A percentile compares a stretch with the other conserved stretches of the same genome.
Evolutionary conservation across 2,888 invertebrate species (phyloP).

Genomic region (Cacoxenus indagator): DNA sequence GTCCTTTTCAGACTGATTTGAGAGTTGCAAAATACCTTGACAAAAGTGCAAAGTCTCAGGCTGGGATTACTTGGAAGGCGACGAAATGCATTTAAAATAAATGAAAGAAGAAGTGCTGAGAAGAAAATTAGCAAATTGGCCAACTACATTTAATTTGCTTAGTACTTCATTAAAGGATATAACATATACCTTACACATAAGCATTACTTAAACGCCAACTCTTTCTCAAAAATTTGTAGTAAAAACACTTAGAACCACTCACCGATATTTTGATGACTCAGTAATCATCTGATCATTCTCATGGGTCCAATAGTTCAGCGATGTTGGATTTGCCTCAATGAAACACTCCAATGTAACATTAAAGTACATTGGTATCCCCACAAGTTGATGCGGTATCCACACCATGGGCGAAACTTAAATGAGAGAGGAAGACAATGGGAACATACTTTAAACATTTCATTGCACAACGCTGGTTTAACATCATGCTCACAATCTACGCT

Average conservation of each 20-base stretch:
- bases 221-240: too few species aligned
- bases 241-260: slow-evolving; percentile 50
- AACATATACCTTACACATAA: too few species aligned
- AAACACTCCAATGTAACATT: slow-evolving; percentile 89
- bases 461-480: slow-evolving; percentile 4
- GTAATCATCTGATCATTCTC: slow-evolving; percentile 92
- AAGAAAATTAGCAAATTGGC: not conserved
- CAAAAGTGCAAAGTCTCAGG: too few species aligned
- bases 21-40: too few species aligned
- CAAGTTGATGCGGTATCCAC: slow-evolving; percentile 91
- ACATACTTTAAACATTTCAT: not conserved
- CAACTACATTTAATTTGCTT: too few species aligned
- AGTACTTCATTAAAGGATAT: too few species aligned
- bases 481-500: slow-evolving; percentile 91
- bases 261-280: slow-evolving; percentile 84
- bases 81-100: not conserved
- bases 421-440: slow-evolving; percentile 53
- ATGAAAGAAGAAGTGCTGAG: not conserved
- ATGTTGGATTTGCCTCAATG: slow-evolving; percentile 91
- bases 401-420: slow-evolving; percentile 88
- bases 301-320: slow-evolving; percentile 91
- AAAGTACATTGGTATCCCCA: slow-evolving; percentile 86
- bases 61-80: too few species aligned
- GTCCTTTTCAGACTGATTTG: too few species aligned
- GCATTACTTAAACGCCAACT: too few species aligned